Evolutionary conservation across 2,797 vertebrate genomes (phyloP).

Genomic region (Molossus molossus): DNA sequence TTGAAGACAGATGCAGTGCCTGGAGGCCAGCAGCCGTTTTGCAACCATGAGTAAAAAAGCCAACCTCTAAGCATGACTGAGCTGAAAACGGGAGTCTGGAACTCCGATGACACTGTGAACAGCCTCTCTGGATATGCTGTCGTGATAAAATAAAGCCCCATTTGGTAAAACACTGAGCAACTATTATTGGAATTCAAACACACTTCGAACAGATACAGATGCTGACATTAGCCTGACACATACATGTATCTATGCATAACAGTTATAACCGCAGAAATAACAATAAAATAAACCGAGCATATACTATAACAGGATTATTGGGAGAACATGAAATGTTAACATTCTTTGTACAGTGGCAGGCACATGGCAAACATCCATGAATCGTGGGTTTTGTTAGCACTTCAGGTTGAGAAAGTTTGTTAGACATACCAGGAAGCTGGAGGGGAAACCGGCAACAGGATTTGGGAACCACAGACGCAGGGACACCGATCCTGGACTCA

Average conservation of each 20-base stretch:
- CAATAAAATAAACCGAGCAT: not conserved
- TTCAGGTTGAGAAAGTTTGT: slow-evolving; percentile 8
- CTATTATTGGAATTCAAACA: not conserved
- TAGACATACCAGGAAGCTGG: not conserved
- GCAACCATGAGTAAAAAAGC: not conserved
- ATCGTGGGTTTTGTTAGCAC: slow-evolving; percentile 26
- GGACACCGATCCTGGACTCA: too few relatives aligned
- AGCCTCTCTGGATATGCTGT: not conserved
- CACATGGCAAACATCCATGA: not conserved
- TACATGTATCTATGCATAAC: not conserved
- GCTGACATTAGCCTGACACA: not conserved
- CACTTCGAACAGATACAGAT: not conserved
- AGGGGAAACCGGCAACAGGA: not conserved
- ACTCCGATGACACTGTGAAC: not conserved
- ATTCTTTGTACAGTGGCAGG: not conserved
- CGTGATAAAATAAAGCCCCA: not conserved
- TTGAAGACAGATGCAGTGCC: slow-evolving; percentile 6
- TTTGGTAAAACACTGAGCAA: not conserved
- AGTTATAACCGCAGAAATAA: not conserved
- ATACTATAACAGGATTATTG: not conserved
- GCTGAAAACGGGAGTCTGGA: not conserved
- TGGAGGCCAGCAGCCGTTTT: not conserved
- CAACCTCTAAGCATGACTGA: not conserved
- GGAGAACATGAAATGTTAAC: not conserved
- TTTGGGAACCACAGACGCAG: not conserved